Evolutionary conservation across 2,113 vertebrate species (phyloP).

Genomic region (Panthera tigris): DNA sequence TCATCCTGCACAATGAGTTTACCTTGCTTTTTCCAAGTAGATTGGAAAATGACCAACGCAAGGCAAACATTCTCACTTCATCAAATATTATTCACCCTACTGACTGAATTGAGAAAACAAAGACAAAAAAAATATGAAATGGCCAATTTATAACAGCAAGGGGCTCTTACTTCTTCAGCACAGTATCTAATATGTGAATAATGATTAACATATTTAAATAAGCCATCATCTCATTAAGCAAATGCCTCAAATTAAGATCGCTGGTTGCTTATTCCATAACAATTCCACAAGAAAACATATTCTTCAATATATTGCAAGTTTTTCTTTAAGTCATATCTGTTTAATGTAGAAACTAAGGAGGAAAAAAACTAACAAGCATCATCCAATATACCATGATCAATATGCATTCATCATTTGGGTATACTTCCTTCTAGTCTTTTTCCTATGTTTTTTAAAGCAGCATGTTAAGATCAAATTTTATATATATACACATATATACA

Average conservation of each 20-base stretch:
- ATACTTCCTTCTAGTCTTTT: background rate
- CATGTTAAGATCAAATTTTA: background rate
- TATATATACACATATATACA: background rate
- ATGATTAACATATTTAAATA: background rate
- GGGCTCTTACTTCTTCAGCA: background rate
- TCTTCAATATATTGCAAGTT: constrained; percentile 9
- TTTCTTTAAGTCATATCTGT: background rate
- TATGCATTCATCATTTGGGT: background rate
- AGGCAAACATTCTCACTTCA: background rate
- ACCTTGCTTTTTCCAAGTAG: background rate
- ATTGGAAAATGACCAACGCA: background rate
- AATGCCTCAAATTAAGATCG: background rate
- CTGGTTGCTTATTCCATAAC: background rate
- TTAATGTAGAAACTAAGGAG: background rate
- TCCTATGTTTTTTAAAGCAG: background rate
- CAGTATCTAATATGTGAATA: background rate
- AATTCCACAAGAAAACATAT: background rate
- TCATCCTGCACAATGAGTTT: background rate
- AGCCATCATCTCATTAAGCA: background rate
- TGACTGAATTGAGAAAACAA: background rate
- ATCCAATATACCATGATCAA: background rate
- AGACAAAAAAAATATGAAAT: background rate
- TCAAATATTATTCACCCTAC: background rate
- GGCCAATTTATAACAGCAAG: background rate
- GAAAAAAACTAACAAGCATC: background rate